Base-by-base conservation (phyloP, 2,113 vertebrate genomes). In the Gracilinanus agilis region DNA sequence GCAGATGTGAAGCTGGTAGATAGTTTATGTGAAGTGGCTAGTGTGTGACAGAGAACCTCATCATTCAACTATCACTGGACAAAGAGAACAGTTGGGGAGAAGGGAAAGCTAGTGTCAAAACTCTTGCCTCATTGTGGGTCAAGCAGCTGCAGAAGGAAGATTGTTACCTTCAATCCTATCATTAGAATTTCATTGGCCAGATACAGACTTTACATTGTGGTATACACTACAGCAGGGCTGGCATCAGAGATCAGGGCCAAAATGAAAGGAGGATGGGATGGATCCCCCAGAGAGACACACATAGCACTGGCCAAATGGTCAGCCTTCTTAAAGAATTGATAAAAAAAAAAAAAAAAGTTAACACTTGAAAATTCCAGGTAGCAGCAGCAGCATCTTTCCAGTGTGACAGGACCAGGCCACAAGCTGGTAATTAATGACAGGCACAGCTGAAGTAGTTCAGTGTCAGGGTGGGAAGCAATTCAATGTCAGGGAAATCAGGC, bases 101-200 rank as follows among this genome's bases (percentile, higher is more conserved):
- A 25, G n/a, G n/a, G n/a, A 40, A 83, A 83, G 67, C n/a, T 83
- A 6, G 16, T 83, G 34, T 83, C 16, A 7, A 83, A 83, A 34
- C n/a, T 83, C 67, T 83, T 83, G 67, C 16, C 19, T 83, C 67
- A 83, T 83, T 83, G 16, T 83, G 67, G 67, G n/a, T 83, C 67
- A 83, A 40, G n/a, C 67, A 83, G 67, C 67, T 83, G 67, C 67
- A 83, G 67, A 83, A 83, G n/a, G 67, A 83, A 83, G 67, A 83
- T 83, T 83, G n/a, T 83, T 83, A 83, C 67, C 67, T 83, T 83
- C 67, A 83, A 83, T 83, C 67, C 67, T 83, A 83, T 40, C 67
- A 83, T 83, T 83, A 83, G 67, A 40, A 16, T 83, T 83, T 40
- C 67, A 40, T 40, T 40, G n/a, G n/a, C n/a, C n/a, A 83, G 67